A percentile compares a stretch with the other conserved stretches of the same genome.
phyloP scores from a whole-genome alignment of 2,888 invertebrate genomes.

The Melangyna quadrimaculata region DNA sequence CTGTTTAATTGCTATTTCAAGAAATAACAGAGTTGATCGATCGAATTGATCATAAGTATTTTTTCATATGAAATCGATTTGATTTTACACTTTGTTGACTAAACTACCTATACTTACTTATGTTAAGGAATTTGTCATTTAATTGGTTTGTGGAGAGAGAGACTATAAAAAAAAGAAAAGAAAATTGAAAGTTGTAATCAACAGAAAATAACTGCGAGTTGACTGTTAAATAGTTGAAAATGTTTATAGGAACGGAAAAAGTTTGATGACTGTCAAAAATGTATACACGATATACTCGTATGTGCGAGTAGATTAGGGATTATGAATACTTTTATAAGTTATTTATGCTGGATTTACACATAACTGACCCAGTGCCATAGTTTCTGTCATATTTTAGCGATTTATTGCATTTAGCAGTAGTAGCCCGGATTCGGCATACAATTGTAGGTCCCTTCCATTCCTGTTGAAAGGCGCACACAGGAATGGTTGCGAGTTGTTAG shows the following conservation, averaged over 20 bases:
- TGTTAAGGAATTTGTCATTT: conserved; percentile 23
- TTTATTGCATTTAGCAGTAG: too few relatives aligned
- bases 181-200: conserved; percentile 13
- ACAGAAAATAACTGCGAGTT: not conserved
- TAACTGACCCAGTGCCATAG: too few relatives aligned
- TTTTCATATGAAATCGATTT: conserved; percentile 9
- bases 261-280: too few relatives aligned
- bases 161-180: not conserved
- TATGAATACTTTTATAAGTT: too few relatives aligned
- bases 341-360: too few relatives aligned
- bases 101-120: not conserved
- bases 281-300: too few relatives aligned
- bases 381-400: too few relatives aligned
- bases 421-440: too few relatives aligned
- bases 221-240: not conserved
- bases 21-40: conserved; percentile 20
- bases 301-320: too few relatives aligned
- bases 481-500: too few relatives aligned
- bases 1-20: conserved; percentile 49
- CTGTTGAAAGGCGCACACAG: too few relatives aligned
- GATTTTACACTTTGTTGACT: not conserved
- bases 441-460: too few relatives aligned
- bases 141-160: not conserved
- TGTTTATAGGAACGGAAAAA: not conserved
- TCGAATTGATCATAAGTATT: conserved; percentile 28